These are phyloP conservation scores for Monodelphis domestica DNA, from an alignment of 2,797 vertebrate genomes.

Conservation along the genomic window DNA sequence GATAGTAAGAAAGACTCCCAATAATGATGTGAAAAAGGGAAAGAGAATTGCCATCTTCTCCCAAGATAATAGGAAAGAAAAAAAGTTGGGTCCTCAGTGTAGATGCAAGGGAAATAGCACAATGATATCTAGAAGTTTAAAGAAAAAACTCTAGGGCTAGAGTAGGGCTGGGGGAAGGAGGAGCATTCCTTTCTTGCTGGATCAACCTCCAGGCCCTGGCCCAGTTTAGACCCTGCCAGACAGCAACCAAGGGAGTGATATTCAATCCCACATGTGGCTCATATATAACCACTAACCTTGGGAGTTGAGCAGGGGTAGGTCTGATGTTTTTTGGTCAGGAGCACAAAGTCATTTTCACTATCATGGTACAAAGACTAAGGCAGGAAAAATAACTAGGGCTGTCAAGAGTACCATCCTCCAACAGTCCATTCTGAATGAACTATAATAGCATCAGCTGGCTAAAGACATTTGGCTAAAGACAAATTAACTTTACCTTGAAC, in stretches of 20 bases:
- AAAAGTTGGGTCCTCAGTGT: neutral
- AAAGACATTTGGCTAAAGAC: neutral
- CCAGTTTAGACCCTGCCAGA: neutral
- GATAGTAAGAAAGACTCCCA: neutral
- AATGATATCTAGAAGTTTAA: neutral
- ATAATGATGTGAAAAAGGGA: neutral
- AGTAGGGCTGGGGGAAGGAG: neutral
- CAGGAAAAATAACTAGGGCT: neutral
- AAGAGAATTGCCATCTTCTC: neutral
- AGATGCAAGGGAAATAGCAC: neutral
- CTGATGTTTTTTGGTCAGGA: constrained; percentile 16
- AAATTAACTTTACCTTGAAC: neutral
- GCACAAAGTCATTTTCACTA: constrained; percentile 34
- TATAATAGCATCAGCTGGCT: neutral
- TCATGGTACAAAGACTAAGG: neutral
- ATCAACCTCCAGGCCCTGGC: neutral
- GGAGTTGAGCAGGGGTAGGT: neutral
- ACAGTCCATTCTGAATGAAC: neutral
- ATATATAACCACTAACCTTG: neutral
- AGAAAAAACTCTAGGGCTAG: neutral
- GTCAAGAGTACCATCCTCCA: neutral
- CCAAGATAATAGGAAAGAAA: neutral
- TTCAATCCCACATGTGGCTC: neutral
- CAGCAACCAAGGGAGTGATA: constrained; percentile 27
- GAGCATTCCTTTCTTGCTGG: neutral